Percentiles rank a stretch among this genome's conserved stretches.
phyloP scores from a whole-genome alignment of 2,888 invertebrate species.

The Thymelicus sylvestris region DNA sequence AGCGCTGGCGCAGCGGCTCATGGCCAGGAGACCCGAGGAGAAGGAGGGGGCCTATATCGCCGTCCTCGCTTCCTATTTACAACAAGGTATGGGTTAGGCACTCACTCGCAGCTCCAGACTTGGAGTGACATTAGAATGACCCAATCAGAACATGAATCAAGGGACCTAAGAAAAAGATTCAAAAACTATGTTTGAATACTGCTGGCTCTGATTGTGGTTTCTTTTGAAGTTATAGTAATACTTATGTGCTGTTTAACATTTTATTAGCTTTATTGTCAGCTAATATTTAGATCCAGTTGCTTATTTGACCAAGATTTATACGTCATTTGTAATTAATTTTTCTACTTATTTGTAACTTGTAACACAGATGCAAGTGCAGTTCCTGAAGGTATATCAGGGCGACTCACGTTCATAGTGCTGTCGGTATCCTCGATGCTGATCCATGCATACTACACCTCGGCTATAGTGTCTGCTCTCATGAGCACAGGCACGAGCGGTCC shows the following conservation, averaged over 20 bases:
- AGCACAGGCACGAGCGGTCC: conserved; percentile 65
- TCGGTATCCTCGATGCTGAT: conserved; percentile 72
- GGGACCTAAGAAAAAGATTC: too few species aligned
- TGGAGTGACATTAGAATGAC: too few species aligned
- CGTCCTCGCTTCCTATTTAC: conserved; percentile 69
- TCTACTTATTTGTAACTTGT: not conserved
- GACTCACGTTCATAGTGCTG: conserved; percentile 66
- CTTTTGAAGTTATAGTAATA: too few species aligned
- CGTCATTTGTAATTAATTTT: too few species aligned
- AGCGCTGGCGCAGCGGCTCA: conserved; percentile 57
- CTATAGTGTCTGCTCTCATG: conserved; percentile 73
- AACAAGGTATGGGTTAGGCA: conserved; percentile 60
- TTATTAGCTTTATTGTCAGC: too few species aligned
- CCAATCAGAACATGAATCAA: too few species aligned
- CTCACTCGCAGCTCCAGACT: too few species aligned
- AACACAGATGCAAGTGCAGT: conserved; percentile 69
- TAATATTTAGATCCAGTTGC: too few species aligned
- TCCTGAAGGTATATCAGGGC: conserved; percentile 64
- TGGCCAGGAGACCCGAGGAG: conserved; percentile 57
- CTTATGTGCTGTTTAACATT: too few species aligned
- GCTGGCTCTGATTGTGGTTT: too few species aligned
- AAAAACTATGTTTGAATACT: too few species aligned
- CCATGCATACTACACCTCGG: conserved; percentile 75
- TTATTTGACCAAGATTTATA: too few species aligned
- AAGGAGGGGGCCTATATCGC: conserved; percentile 64